phyloP scores from a whole-genome alignment of 2,888 invertebrate genomes.

The Pedicia rivosa region DNA sequence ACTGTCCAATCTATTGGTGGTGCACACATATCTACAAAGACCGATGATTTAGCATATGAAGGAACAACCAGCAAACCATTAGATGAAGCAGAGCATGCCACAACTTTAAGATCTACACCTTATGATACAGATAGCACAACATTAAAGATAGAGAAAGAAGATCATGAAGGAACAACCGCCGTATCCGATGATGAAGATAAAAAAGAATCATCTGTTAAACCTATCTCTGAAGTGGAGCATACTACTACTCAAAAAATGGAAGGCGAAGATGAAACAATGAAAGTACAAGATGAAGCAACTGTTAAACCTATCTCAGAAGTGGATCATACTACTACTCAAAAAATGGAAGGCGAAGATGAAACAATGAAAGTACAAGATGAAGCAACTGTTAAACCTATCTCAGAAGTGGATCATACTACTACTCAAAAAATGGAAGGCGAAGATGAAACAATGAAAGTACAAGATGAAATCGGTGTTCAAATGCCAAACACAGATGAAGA shows the following conservation, averaged over 20 bases:
- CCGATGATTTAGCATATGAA: neutral
- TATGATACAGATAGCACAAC: neutral
- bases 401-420: slow-evolving; percentile 7
- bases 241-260: slow-evolving; percentile 5
- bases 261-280: neutral
- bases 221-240: slow-evolving; percentile 3
- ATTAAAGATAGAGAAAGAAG: too few species aligned
- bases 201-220: slow-evolving; percentile 5
- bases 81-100: slow-evolving; percentile 8
- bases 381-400: slow-evolving; percentile 2
- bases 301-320: slow-evolving; percentile 7
- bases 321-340: slow-evolving; percentile 9
- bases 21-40: neutral
- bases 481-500: slow-evolving; percentile 6
- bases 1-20: neutral
- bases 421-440: neutral
- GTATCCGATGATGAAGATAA: slow-evolving; percentile 9
- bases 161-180: slow-evolving; percentile 5
- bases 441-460: slow-evolving; percentile 1
- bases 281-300: neutral
- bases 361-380: neutral
- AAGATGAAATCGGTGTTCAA: too few species aligned
- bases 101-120: slow-evolving; percentile 3
- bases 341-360: neutral
- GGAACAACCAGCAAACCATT: neutral